These are phyloP conservation scores for Elachura formosa DNA, from an alignment of 2,113 vertebrate genomes.

Conservation along the genomic window DNA sequence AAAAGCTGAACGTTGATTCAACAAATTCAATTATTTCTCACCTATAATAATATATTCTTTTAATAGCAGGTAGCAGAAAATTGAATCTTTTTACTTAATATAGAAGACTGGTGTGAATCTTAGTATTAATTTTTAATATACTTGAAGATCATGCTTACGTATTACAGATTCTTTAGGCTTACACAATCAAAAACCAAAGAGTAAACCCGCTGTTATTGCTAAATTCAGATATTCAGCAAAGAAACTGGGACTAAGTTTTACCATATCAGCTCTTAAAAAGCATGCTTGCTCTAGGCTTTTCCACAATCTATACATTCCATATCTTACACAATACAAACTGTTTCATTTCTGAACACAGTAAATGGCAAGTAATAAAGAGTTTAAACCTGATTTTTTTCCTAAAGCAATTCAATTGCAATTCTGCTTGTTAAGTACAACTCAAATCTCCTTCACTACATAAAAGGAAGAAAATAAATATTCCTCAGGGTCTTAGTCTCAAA, in stretches of 20 bases:
- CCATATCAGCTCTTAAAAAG: not conserved
- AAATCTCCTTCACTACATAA: conserved; percentile 2
- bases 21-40: not conserved
- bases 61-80: not conserved
- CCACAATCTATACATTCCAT: not conserved
- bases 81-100: not conserved
- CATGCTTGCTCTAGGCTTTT: not conserved
- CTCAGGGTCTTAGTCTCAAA: not conserved
- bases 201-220: not conserved
- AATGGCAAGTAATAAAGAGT: conserved; percentile 6
- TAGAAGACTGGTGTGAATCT: not conserved
- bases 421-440: conserved; percentile 8
- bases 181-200: not conserved
- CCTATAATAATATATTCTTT: not conserved
- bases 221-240: not conserved
- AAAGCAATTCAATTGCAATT: conserved; percentile 29
- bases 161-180: not conserved
- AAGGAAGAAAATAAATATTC: not conserved
- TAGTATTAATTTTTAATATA: not conserved
- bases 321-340: not conserved
- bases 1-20: not conserved
- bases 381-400: not conserved
- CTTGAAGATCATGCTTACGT: not conserved
- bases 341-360: conserved; percentile 4
- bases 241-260: not conserved